Percentiles rank a stretch among this genome's conserved stretches.
Evolutionary conservation across 2,888 invertebrate species (phyloP).

Genomic region (Coleophora flavipennella): DNA sequence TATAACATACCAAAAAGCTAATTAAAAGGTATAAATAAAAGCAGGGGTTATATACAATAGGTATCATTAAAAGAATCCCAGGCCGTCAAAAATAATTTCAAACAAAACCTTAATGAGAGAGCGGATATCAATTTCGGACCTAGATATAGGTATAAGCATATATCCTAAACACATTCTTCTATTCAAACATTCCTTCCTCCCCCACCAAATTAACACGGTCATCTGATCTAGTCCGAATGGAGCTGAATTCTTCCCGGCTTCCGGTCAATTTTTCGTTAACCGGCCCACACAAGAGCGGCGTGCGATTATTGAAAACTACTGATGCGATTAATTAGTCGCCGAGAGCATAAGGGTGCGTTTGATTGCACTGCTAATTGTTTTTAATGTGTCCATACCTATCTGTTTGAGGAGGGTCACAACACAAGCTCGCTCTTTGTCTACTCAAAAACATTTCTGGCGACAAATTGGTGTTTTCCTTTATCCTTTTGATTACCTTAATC

Average conservation of each 20-base stretch:
- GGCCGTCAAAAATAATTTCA: too few species aligned
- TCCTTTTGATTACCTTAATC: slow-evolving; percentile 1
- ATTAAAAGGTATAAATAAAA: too few species aligned
- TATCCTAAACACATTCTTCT: slow-evolving; percentile 5
- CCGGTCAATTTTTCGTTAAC: slow-evolving; percentile 65
- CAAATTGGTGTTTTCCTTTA: background rate
- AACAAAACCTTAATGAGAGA: too few species aligned
- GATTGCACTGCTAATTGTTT: slow-evolving; percentile 58
- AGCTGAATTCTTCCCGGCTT: slow-evolving; percentile 33
- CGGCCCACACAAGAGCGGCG: slow-evolving; percentile 33
- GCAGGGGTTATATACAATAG: too few species aligned
- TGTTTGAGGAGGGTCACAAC: background rate
- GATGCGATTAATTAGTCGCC: slow-evolving; percentile 63
- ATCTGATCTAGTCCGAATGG: slow-evolving; percentile 27
- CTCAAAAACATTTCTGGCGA: background rate
- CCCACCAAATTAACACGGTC: slow-evolving; percentile 39
- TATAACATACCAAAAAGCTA: too few species aligned
- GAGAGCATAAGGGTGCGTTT: slow-evolving; percentile 41
- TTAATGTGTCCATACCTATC: slow-evolving; percentile 14
- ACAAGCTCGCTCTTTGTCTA: background rate
- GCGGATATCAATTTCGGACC: too few species aligned
- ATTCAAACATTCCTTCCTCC: slow-evolving; percentile 11
- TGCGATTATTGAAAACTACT: slow-evolving; percentile 50
- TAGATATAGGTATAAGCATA: too few species aligned
- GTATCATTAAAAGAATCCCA: too few species aligned